phyloP scores from a whole-genome alignment of 2,888 invertebrate species.

The Bimastos eiseni region DNA sequence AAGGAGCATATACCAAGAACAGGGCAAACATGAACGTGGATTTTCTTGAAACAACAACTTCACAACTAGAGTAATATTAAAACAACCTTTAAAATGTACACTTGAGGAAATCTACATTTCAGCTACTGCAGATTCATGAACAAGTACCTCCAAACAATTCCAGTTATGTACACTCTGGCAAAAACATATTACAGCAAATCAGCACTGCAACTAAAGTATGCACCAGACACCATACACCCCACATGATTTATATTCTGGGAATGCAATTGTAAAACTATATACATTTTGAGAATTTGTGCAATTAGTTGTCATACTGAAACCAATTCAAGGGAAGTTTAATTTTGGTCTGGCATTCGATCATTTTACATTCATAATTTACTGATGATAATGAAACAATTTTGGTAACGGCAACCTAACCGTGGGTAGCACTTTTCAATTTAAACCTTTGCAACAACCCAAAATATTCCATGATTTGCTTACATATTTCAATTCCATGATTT shows the following conservation, averaged over 20 bases:
- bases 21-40: not conserved
- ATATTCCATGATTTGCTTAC: not conserved
- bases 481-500: not conserved
- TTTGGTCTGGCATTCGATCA: not conserved
- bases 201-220: not conserved
- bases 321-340: not conserved
- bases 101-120: not conserved
- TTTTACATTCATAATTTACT: not conserved
- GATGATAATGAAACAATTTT: not conserved
- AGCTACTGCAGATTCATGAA: not conserved
- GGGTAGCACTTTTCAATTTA: not conserved
- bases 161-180: not conserved
- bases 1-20: not conserved
- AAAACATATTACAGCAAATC: not conserved
- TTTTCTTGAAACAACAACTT: constrained; percentile 3
- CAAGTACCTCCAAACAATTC: too few relatives aligned
- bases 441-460: not conserved
- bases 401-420: not conserved
- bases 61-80: not conserved
- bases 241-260: not conserved
- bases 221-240: not conserved
- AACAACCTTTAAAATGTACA: not conserved
- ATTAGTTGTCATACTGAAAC: not conserved
- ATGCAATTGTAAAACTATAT: not conserved
- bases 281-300: not conserved